phyloP scores from a whole-genome alignment of 64 coral and sea anemone species.

The Catalaphyllia jardinei region DNA sequence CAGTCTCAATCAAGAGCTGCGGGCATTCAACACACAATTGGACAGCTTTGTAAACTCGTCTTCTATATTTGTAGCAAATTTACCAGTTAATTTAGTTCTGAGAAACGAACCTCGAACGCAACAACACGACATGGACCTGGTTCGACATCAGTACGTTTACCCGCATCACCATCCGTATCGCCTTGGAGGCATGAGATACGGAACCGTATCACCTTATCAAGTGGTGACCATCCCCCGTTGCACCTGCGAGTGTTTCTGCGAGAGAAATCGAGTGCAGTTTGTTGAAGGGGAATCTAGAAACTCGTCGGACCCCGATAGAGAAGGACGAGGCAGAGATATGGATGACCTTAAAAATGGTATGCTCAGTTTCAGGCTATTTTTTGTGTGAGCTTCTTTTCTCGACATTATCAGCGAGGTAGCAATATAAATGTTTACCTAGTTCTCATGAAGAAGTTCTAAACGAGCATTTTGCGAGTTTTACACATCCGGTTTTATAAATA shows the following conservation, averaged over 20 bases:
- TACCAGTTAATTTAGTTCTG: conserved; percentile 9
- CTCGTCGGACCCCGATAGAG: not conserved
- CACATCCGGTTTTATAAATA: not conserved
- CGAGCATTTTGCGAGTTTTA: not conserved
- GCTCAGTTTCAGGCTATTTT: not conserved
- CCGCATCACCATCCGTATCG: conserved; percentile 35
- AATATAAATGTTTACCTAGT: not conserved
- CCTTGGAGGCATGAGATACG: conserved; percentile 19
- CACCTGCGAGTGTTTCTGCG: conserved; percentile 68
- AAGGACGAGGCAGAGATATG: not conserved
- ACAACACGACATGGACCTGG: conserved; percentile 1
- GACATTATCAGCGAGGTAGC: not conserved
- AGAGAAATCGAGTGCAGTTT: conserved; percentile 22
- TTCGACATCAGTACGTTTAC: conserved; percentile 21
- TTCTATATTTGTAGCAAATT: conserved; percentile 22
- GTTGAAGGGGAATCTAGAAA: not conserved
- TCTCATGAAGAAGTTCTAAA: not conserved
- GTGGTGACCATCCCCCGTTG: conserved; percentile 8
- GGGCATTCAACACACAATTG: conserved; percentile 50
- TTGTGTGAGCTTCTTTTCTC: not conserved
- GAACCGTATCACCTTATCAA: conserved; percentile 31
- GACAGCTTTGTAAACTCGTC: conserved; percentile 50
- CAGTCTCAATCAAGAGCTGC: conserved; percentile 30
- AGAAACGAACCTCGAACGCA: not conserved
- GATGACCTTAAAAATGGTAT: conserved; percentile 39